Conservation (phyloP, 2,888 invertebrate genomes). For the Syritta pipiens region DNA sequence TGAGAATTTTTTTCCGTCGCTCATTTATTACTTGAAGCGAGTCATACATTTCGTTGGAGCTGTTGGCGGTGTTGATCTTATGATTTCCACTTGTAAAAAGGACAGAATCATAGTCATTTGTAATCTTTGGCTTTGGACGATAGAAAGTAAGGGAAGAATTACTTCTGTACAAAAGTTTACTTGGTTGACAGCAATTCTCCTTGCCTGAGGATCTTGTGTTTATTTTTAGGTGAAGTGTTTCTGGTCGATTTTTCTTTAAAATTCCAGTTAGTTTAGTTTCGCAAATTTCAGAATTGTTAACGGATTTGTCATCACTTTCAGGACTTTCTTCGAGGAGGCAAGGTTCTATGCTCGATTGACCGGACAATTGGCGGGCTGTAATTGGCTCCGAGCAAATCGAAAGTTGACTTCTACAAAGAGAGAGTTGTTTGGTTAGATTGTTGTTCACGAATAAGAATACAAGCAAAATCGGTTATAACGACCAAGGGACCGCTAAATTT, state of each 20-base stretch:
- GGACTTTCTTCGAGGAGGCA: conserved; percentile 77
- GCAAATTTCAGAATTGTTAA: background rate
- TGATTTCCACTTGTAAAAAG: conserved; percentile 74
- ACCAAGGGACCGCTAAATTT: too few relatives aligned
- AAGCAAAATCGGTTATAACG: too few relatives aligned
- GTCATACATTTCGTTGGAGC: conserved; percentile 75
- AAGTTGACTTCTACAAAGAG: conserved; percentile 74
- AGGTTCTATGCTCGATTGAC: conserved; percentile 79
- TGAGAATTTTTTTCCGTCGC: conserved; percentile 76
- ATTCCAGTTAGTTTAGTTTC: conserved; percentile 57
- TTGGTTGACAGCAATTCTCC: conserved; percentile 19
- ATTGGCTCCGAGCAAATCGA: conserved; percentile 79
- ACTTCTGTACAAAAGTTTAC: conserved; percentile 74
- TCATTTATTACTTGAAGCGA: conserved; percentile 78
- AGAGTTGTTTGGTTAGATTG: too few relatives aligned
- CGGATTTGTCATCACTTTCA: conserved; percentile 70
- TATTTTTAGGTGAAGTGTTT: conserved; percentile 73
- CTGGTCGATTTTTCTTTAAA: conserved; percentile 75
- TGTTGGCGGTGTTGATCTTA: conserved; percentile 67
- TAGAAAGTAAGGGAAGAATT: conserved; percentile 78
- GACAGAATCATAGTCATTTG: conserved; percentile 76
- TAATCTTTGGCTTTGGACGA: conserved; percentile 75
- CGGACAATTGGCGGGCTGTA: conserved; percentile 76
- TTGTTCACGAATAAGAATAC: too few relatives aligned
- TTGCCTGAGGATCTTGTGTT: background rate